Percentiles rank a stretch among this genome's conserved stretches.
Conservation (phyloP, 2,797 vertebrate genomes). For the Poecilia velifera region DNA sequence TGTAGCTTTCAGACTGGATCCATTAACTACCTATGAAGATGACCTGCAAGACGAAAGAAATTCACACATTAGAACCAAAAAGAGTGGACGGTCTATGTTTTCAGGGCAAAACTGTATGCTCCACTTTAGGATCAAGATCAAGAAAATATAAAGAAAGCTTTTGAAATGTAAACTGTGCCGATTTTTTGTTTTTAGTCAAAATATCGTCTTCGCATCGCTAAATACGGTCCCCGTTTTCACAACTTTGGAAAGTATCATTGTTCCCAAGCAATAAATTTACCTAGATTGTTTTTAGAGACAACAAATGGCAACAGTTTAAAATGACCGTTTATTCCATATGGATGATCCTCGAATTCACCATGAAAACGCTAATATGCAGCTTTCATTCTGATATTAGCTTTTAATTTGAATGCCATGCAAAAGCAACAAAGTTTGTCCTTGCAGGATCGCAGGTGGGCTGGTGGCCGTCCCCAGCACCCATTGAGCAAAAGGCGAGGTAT, state of each 20-base stretch:
- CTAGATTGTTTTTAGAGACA: neutral
- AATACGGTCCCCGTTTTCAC: neutral
- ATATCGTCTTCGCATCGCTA: neutral
- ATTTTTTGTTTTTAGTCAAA: neutral
- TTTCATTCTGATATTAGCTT: neutral
- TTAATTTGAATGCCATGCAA: neutral
- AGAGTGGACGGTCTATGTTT: neutral
- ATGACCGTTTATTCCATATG: neutral
- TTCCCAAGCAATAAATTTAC: neutral
- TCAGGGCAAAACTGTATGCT: neutral
- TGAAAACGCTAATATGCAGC: neutral
- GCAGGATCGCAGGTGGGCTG: neutral
- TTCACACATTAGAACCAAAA: neutral
- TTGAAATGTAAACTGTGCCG: neutral
- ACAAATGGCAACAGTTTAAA: neutral
- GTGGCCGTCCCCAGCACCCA: neutral
- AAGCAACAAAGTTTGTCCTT: neutral
- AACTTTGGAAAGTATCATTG: neutral
- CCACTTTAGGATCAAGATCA: neutral
- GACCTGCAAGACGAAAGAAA: slow-evolving; percentile 59
- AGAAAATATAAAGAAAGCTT: neutral
- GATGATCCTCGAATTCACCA: neutral
- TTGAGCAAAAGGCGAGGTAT: no score
- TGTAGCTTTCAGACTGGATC: slow-evolving; percentile 55
- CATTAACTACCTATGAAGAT: slow-evolving; percentile 56